Base-by-base conservation (phyloP, 2,113 vertebrate species). In the Lanius ludovicianus region DNA sequence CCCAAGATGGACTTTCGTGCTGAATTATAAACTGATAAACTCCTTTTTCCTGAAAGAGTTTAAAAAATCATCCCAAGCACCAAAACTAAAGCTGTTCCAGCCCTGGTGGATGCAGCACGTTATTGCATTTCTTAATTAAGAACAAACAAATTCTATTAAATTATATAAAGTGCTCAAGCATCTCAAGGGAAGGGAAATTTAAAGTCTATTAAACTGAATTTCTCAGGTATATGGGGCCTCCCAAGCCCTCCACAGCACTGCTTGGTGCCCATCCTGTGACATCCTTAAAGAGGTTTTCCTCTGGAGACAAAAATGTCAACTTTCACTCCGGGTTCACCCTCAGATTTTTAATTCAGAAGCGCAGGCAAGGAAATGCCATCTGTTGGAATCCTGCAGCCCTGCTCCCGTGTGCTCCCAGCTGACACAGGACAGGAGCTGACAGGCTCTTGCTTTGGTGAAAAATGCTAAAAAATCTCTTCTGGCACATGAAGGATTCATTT, bases 321-420 rank as follows among this genome's bases (percentile, higher is more conserved):
- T 95, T 94, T 92, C 55, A 35, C 69, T 95, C 46, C 69, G 24
- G 46, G 46, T 87, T 92, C 77, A 79, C 13, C 7, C n/a, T 76
- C 57, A n/a, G 84, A 79, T 60, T 65, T 92, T 67, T 79, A 92
- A 95, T 96, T 79, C 53, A 86, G 84, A 92, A 89, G 80, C 83
- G 89, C 93, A 92, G 77, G 87, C 89, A 95, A 37, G 85, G 64
- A 80, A 89, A 89, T 31, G 85, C 95, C 95, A 94, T 96, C 94
- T 96, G 95, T 57, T 85, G 71, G 31, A 31, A 56, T 83, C 56
- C 68, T 27, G 16, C 65, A 59, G 69, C 39, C 74, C 55, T 65
- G 76, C 79, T 73, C 76, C 23, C n/a, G 10, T 14, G 6, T 33
- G 50, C 33, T 78, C 68, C 80, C 70, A 87, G 84, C 71, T 69